Evolutionary conservation across 2,113 vertebrate species (phyloP), one percentile per base, ranked within the genome.

Genomic region (Campylomormyrus tamandua): DNA sequence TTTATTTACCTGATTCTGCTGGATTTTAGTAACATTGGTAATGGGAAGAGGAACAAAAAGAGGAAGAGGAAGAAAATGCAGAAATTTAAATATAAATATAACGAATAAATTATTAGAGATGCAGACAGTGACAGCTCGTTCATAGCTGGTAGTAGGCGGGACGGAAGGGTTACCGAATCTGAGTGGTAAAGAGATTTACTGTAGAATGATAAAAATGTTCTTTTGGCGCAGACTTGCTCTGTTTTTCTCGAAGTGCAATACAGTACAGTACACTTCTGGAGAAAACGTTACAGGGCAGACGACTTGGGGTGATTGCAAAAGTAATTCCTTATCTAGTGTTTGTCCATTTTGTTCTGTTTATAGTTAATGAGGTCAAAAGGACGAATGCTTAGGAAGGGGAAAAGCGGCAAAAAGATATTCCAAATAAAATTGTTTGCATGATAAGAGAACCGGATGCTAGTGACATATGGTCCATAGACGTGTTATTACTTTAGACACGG

Each of bases 241-340:
- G 93, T 93, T 94, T 94, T 91, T 70, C 92, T 91, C 94, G 93
- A 93, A 94, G 83, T 87, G 27, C 39, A 84, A 86, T 80, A 5
- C 91, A 91, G 90, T 62, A 13, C 52, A 24, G 90, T 46, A 13
- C 52, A 24, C 62, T 74, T 91, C 91, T 27, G 89, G 88, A 80
- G 88, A 93, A 94, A 90, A 91, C 92, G 91, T 90, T 84, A 3
- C 15, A 92, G 93, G 93, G 91, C 93, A 91, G 93, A 90, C 92
- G 91, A 92, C 93, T 88, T 93, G 66, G 90, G 90, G 91, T 91
- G 86, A 94, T 92, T 89, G 87, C 35, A 70, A 94, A 96, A 94
- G 94, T 91, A 93, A 84, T 87, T 93, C 92, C 93, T 96, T 96
- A 95, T 96, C 95, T 94, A 92, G 89, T 96, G 95, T 96, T 96